Evolutionary conservation across 1,140 invertebrate genomes (phyloP).

Genomic region (Trichonephila clavipes): DNA sequence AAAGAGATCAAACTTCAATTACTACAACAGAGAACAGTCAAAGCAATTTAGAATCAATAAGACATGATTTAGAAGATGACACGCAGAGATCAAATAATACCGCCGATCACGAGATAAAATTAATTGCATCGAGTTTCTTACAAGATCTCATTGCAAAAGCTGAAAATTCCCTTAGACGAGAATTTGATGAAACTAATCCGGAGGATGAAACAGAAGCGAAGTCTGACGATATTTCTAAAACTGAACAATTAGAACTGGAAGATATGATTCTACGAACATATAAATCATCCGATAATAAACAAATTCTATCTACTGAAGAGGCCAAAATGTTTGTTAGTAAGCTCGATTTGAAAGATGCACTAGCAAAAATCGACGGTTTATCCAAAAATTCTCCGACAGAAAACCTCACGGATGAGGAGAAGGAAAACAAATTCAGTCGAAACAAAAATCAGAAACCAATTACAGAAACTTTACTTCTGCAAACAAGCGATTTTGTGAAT

Average conservation of each 20-base stretch:
- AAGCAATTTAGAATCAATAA: not conserved
- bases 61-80: not conserved
- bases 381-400: not conserved
- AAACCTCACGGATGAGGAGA: conserved; percentile 27
- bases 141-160: not conserved
- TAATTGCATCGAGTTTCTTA: not conserved
- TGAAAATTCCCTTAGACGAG: not conserved
- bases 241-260: not conserved
- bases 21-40: not conserved
- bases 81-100: not conserved
- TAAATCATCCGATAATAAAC: not conserved
- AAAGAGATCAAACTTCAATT: not conserved
- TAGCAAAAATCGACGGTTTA: not conserved
- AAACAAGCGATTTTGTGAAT: not conserved
- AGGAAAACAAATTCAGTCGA: not conserved
- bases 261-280: not conserved
- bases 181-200: not conserved
- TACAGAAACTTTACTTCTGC: not conserved
- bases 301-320: not conserved
- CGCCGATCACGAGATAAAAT: not conserved
- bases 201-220: not conserved
- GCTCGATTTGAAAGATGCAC: not conserved
- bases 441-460: not conserved
- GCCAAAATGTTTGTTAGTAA: not conserved
- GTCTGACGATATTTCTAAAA: not conserved